Conservation (phyloP, 2,113 vertebrate species). For the Peromyscus polionotus region DNA sequence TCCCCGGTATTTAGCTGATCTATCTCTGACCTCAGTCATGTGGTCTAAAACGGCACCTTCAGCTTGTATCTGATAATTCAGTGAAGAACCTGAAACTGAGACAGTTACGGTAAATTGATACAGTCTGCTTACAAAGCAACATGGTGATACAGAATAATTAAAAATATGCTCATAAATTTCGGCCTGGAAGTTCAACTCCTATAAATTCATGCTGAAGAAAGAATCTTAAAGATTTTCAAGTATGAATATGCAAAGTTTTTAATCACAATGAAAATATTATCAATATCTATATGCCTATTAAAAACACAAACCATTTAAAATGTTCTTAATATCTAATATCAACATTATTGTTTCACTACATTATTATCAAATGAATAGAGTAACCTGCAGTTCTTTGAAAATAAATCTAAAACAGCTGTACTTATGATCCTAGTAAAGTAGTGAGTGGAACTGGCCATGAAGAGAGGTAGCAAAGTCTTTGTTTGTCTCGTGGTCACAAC, state of each 20-base stretch:
- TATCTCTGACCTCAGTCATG: constrained; percentile 24
- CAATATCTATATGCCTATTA: neutral
- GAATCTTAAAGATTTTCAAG: neutral
- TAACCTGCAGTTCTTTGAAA: neutral
- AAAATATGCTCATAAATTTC: neutral
- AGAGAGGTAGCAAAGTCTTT: constrained; percentile 16
- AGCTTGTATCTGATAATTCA: constrained; percentile 32
- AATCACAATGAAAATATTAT: neutral
- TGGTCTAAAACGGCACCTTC: neutral
- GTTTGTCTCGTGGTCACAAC: neutral
- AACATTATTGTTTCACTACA: neutral
- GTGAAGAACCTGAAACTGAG: constrained; percentile 47
- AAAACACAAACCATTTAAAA: constrained; percentile 16
- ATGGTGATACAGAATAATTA: neutral
- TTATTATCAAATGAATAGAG: constrained; percentile 18
- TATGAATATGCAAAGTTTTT: neutral
- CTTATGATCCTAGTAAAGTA: constrained; percentile 15
- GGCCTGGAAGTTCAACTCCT: neutral
- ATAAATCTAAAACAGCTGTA: neutral
- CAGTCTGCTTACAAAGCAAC: neutral
- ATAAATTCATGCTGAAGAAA: constrained; percentile 1
- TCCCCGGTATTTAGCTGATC: neutral
- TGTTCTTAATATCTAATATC: constrained; percentile 34
- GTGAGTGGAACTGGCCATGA: constrained; percentile 4
- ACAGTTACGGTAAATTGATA: neutral